phyloP scores from a whole-genome alignment of 1,140 invertebrate species.

The Sycobia sp. region DNA sequence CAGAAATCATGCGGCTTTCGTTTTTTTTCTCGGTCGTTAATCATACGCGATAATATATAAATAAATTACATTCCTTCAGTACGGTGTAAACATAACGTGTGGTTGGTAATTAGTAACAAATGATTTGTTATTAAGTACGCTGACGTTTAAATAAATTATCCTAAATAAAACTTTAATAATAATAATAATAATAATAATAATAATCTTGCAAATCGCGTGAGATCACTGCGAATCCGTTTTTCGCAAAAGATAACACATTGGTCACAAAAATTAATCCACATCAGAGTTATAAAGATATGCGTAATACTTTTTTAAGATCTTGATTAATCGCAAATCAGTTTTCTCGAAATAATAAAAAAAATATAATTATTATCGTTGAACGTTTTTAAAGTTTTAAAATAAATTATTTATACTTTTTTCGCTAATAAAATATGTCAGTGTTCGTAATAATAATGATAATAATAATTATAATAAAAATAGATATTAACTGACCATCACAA shows the following conservation, averaged over 20 bases:
- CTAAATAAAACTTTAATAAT: constrained; percentile 8
- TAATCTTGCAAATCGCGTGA: constrained; percentile 11
- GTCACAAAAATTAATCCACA: neutral
- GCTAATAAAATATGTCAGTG: constrained; percentile 19
- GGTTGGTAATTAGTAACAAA: constrained; percentile 9
- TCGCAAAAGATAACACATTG: constrained; percentile 13
- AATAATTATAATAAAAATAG: constrained; percentile 20
- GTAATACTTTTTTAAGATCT: too few relatives aligned
- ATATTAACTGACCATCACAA: constrained; percentile 24
- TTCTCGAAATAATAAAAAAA: neutral
- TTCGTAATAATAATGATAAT: too few relatives aligned
- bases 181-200: constrained; percentile 8
- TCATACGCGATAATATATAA: too few relatives aligned
- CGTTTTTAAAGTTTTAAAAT: constrained; percentile 1
- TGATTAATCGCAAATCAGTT: neutral
- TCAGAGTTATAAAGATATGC: neutral
- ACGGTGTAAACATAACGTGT: constrained; percentile 14
- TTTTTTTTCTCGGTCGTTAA: too few relatives aligned
- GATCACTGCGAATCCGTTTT: constrained; percentile 12
- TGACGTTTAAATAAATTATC: constrained; percentile 5
- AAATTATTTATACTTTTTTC: constrained; percentile 6
- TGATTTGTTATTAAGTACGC: neutral
- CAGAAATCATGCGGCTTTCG: too few relatives aligned
- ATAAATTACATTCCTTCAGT: constrained; percentile 23
- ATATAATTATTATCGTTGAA: neutral